These are phyloP conservation scores for Callionymus lyra DNA, from an alignment of 2,113 vertebrate genomes.

Conservation along the genomic window DNA sequence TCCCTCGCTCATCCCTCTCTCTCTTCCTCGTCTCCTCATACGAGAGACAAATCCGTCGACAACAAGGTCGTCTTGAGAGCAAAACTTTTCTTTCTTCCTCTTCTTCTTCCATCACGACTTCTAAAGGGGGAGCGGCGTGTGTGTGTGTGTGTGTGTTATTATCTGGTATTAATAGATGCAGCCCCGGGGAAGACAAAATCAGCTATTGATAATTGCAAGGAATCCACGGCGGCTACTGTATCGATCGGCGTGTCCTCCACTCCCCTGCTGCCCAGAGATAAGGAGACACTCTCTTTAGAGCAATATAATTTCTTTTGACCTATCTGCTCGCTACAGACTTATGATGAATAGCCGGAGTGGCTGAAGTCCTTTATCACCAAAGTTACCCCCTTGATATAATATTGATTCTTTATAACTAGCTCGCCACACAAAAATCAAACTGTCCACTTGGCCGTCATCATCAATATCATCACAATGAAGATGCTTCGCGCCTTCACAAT, in stretches of 20 bases:
- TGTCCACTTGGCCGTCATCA: slow-evolving; percentile 99
- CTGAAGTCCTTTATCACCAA: slow-evolving; percentile 99
- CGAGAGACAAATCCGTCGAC: slow-evolving; percentile 54
- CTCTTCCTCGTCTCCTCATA: slow-evolving; percentile 42
- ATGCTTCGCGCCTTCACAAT: slow-evolving; percentile 78
- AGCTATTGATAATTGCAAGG: slow-evolving; percentile 99
- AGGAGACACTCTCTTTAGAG: slow-evolving; percentile 99
- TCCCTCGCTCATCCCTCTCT: slow-evolving; percentile 19
- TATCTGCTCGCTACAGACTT: slow-evolving; percentile 99
- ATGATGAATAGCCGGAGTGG: slow-evolving; percentile 99
- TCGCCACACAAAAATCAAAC: slow-evolving; percentile 99
- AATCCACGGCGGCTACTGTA: slow-evolving; percentile 93
- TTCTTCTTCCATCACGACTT: slow-evolving; percentile 58
- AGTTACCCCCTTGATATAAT: slow-evolving; percentile 99
- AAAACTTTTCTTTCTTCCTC: slow-evolving; percentile 45
- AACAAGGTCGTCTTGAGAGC: slow-evolving; percentile 59
- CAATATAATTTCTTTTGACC: slow-evolving; percentile 99
- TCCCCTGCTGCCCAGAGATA: slow-evolving; percentile 98
- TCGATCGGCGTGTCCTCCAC: slow-evolving; percentile 97
- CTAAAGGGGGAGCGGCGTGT: slow-evolving; percentile 48
- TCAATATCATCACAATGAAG: slow-evolving; percentile 99
- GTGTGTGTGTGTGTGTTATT: slow-evolving; percentile 73
- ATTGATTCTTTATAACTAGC: slow-evolving; percentile 99
- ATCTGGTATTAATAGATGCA: slow-evolving; percentile 98
- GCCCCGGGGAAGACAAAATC: slow-evolving; percentile 94